Conservation (phyloP, 2,797 vertebrate species). For the Parotocinclus haroldoi region DNA sequence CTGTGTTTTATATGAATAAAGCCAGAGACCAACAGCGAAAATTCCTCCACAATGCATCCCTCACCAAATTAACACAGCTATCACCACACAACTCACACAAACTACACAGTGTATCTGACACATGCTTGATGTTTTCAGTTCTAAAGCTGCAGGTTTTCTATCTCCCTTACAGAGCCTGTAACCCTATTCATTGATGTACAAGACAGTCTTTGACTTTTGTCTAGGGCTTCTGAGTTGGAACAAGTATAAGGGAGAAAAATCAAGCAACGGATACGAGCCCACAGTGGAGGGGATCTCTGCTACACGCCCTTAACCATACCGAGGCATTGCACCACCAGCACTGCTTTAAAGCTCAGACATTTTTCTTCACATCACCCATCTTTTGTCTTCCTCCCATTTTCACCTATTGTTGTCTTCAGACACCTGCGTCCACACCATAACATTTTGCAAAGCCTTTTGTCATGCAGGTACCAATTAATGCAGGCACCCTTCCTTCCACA, state of each 20-base stretch:
- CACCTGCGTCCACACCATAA: slow-evolving; percentile 61
- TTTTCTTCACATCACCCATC: slow-evolving; percentile 35
- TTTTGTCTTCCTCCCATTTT: slow-evolving; percentile 33
- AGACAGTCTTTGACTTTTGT: slow-evolving; percentile 34
- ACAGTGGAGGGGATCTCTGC: slow-evolving; percentile 10
- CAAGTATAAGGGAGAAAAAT: slow-evolving; percentile 17
- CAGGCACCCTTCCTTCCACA: slow-evolving; percentile 1
- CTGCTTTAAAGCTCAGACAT: slow-evolving; percentile 38
- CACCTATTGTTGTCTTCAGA: slow-evolving; percentile 40
- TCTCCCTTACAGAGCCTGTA: slow-evolving; percentile 18
- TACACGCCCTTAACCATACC: slow-evolving; percentile 29
- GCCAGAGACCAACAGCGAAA: too few species aligned
- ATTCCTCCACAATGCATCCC: too few species aligned
- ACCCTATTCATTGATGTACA: slow-evolving; percentile 32
- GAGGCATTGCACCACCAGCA: slow-evolving; percentile 29
- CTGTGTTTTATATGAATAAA: too few species aligned
- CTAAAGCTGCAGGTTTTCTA: neutral
- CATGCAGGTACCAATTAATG: slow-evolving; percentile 58
- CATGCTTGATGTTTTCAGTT: too few species aligned
- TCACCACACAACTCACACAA: too few species aligned
- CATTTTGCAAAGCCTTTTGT: slow-evolving; percentile 52
- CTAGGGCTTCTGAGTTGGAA: slow-evolving; percentile 36
- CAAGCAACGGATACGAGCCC: neutral
- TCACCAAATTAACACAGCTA: too few species aligned
- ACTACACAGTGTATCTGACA: too few species aligned